phyloP scores from a whole-genome alignment of 2,888 invertebrate genomes.

The Buathra laborator region DNA sequence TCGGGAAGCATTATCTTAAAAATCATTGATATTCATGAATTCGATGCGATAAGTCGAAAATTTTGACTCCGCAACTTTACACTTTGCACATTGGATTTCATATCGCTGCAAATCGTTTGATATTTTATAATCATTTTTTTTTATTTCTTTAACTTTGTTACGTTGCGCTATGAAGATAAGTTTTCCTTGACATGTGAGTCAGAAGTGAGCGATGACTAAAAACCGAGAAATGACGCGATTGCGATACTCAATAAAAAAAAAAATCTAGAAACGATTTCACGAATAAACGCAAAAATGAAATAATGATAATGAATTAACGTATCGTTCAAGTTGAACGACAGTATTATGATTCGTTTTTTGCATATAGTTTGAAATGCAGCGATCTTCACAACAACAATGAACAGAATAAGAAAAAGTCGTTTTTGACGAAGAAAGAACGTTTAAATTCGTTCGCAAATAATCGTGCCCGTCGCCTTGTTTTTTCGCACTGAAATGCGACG shows the following conservation, averaged over 20 bases:
- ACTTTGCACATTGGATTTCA: neutral
- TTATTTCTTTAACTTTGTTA: neutral
- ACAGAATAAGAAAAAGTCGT: no score
- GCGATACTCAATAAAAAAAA: neutral
- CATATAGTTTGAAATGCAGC: constrained; percentile 41
- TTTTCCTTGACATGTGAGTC: neutral
- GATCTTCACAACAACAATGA: no score
- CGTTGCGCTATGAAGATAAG: neutral
- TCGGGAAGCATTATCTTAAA: constrained; percentile 92
- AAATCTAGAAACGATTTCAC: neutral
- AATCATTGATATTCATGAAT: neutral
- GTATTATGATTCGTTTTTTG: constrained; percentile 25
- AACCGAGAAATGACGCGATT: neutral
- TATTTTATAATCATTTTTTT: neutral
- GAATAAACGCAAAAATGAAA: neutral
- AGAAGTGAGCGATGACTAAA: neutral
- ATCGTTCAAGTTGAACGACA: neutral
- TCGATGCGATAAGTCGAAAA: neutral
- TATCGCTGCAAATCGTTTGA: neutral
- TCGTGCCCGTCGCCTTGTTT: no score
- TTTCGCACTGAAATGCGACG: no score
- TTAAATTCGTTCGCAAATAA: no score
- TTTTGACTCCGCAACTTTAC: neutral
- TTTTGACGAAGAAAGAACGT: no score
- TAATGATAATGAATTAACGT: no score